Conservation (phyloP, 2,888 invertebrate species). For the Antitype chi region DNA sequence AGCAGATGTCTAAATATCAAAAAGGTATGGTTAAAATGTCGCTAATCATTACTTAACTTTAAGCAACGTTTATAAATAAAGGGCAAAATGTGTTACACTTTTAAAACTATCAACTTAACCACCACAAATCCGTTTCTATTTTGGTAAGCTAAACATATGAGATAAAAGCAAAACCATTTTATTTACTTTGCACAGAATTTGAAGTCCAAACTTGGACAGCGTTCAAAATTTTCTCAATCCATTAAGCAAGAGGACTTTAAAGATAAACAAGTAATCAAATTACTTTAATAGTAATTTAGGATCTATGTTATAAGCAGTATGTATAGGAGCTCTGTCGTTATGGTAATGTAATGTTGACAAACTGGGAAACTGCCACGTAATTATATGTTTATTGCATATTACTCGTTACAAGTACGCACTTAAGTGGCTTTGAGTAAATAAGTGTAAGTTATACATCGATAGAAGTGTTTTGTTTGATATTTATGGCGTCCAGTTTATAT, state of each 20-base stretch:
- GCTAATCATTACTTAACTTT: no score
- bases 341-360: constrained; percentile 56
- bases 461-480: background rate
- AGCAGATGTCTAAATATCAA: no score
- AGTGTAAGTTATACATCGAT: background rate
- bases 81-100: background rate
- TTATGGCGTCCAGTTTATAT: no score
- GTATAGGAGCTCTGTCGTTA: constrained; percentile 36
- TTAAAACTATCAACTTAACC: background rate
- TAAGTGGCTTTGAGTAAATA: constrained; percentile 21
- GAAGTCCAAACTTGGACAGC: constrained; percentile 40
- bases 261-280: constrained; percentile 55
- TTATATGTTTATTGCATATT: constrained; percentile 54
- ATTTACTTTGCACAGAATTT: constrained; percentile 33
- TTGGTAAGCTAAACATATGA: constrained; percentile 16
- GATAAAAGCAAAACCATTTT: constrained; percentile 20
- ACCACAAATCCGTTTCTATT: constrained; percentile 6
- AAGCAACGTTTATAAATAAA: no score
- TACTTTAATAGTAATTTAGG: constrained; percentile 28
- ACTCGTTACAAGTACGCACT: constrained; percentile 12
- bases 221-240: constrained; percentile 45
- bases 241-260: constrained; percentile 38
- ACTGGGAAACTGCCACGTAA: constrained; percentile 33
- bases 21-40: no score
- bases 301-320: constrained; percentile 26